Percentiles rank a stretch among this genome's conserved stretches.
Conservation (phyloP, 1,140 invertebrate species). For the Caenorhabditis latens region DNA sequence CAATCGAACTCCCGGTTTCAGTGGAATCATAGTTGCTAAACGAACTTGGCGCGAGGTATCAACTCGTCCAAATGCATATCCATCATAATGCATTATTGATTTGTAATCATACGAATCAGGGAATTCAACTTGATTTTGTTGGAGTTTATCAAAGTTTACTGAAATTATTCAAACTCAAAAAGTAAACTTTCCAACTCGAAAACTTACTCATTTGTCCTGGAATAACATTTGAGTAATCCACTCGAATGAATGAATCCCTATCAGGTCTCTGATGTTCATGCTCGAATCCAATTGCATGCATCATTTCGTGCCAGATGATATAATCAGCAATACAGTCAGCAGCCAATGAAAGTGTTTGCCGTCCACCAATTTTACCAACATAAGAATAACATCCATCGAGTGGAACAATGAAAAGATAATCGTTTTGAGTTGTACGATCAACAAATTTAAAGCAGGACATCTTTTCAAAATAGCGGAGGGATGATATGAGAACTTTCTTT, state of each 20-base stretch:
- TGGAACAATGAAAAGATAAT: constrained; percentile 62
- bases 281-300: constrained; percentile 79
- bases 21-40: constrained; percentile 64
- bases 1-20: constrained; percentile 50
- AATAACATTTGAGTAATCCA: constrained; percentile 76
- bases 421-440: constrained; percentile 59
- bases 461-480: constrained; percentile 57
- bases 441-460: constrained; percentile 67
- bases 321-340: constrained; percentile 67
- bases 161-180: neutral
- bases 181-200: neutral
- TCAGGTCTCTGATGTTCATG: constrained; percentile 79
- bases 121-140: constrained; percentile 38
- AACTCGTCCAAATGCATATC: constrained; percentile 62
- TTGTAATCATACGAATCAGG: constrained; percentile 68
- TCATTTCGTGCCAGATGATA: constrained; percentile 78
- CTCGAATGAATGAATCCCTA: constrained; percentile 78
- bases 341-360: constrained; percentile 61
- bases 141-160: constrained; percentile 58
- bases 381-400: constrained; percentile 67
- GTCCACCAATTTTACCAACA: constrained; percentile 63
- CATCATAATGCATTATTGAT: constrained; percentile 72
- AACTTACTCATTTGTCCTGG: constrained; percentile 64
- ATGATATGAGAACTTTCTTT: constrained; percentile 24
- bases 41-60: constrained; percentile 6